Evolutionary conservation across 2,113 vertebrate genomes (phyloP).

Genomic region (Isichthys henryi): DNA sequence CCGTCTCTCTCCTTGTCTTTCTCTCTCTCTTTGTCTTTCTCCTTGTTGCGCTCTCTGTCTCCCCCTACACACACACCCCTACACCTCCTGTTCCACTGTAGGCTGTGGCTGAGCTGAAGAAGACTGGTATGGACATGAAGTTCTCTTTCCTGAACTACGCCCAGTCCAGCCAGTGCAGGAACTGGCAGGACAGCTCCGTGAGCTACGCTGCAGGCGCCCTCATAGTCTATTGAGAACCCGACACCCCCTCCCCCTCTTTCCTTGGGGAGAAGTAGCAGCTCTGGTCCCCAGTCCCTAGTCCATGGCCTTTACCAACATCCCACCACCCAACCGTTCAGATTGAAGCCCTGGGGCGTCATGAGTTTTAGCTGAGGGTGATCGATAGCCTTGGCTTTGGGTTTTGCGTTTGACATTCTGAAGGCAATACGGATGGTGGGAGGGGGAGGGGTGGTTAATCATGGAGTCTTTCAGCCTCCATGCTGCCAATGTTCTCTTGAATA

Average conservation of each 20-base stretch:
- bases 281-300: constrained; percentile 26
- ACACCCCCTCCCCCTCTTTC: neutral
- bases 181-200: constrained; percentile 98
- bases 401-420: neutral
- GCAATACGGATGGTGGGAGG: neutral
- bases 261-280: constrained; percentile 56
- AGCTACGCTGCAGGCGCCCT: constrained; percentile 96
- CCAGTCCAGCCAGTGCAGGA: constrained; percentile 97
- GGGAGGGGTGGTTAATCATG: neutral
- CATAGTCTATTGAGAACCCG: constrained; percentile 53
- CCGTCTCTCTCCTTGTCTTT: too few relatives aligned
- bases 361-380: neutral
- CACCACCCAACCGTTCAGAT: neutral
- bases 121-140: constrained; percentile 94
- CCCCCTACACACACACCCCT: neutral
- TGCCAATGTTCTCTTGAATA: neutral
- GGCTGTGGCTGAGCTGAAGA: constrained; percentile 96
- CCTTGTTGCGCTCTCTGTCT: too few relatives aligned
- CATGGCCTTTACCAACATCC: neutral
- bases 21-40: too few relatives aligned
- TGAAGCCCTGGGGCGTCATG: neutral
- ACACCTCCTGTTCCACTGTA: constrained; percentile 39
- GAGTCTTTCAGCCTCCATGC: neutral
- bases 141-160: constrained; percentile 98
- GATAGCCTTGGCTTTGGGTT: neutral